phyloP scores from a whole-genome alignment of 2,888 invertebrate genomes.

The Tortrix viridana region DNA sequence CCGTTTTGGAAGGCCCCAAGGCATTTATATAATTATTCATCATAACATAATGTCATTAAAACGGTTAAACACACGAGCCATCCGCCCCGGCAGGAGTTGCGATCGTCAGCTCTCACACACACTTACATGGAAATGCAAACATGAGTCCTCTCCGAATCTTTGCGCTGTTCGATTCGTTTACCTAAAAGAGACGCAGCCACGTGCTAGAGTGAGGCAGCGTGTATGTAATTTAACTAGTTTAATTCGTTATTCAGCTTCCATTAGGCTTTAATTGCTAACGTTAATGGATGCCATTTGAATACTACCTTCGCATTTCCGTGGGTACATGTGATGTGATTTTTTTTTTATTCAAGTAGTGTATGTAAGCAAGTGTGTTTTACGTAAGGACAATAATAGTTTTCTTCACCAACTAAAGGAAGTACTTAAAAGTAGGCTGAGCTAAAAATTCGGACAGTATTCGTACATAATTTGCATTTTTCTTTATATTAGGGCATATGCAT shows the following conservation, averaged over 20 bases:
- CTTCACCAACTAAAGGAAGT: no score
- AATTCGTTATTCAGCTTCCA: constrained; percentile 32
- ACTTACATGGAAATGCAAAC: constrained; percentile 3
- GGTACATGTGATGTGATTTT: neutral
- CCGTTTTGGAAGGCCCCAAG: no score
- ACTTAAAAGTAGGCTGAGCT: no score
- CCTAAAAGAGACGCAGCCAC: neutral
- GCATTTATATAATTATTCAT: no score
- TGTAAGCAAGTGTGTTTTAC: no score
- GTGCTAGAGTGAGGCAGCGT: constrained; percentile 3
- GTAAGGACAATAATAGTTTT: no score
- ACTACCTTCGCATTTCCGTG: neutral
- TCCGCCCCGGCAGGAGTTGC: constrained; percentile 5
- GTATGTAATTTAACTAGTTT: constrained; percentile 13
- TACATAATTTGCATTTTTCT: no score
- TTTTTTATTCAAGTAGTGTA: no score
- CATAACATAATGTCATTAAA: no score
- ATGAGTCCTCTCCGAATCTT: neutral
- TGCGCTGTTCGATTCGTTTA: constrained; percentile 12
- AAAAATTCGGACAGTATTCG: no score
- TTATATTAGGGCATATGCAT: no score
- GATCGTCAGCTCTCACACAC: neutral
- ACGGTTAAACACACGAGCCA: no score
- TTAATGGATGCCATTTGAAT: neutral
- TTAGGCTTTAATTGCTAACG: constrained; percentile 22